A percentile compares a stretch with the other conserved stretches of the same genome.
Evolutionary conservation across 2,888 invertebrate genomes (phyloP).

Genomic region (Pyrgus malvae): DNA sequence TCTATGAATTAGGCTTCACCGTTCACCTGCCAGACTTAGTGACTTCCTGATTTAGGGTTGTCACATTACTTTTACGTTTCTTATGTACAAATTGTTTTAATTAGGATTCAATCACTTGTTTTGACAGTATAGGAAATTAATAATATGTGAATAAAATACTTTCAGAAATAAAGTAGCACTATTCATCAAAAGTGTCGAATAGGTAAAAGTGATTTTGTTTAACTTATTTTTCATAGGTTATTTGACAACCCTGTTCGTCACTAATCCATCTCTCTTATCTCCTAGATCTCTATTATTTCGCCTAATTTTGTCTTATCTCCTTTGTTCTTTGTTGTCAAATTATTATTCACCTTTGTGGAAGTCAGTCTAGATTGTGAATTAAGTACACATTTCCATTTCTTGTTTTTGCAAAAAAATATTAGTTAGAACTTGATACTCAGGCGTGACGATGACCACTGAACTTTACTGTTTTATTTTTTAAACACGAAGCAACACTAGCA

Average conservation of each 20-base stretch:
- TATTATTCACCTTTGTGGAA: constrained; percentile 7
- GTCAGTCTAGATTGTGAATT: constrained; percentile 11
- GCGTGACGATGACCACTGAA: not conserved
- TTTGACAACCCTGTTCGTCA: constrained; percentile 11
- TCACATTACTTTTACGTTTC: too few relatives aligned
- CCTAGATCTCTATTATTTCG: constrained; percentile 14
- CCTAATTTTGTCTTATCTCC: constrained; percentile 14
- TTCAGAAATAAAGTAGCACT: too few relatives aligned
- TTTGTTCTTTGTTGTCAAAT: constrained; percentile 16
- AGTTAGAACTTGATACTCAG: not conserved
- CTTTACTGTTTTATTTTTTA: not conserved
- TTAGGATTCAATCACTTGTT: too few relatives aligned
- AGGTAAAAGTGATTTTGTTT: too few relatives aligned
- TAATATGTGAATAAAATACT: too few relatives aligned
- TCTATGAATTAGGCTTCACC: not conserved
- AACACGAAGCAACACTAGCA: too few relatives aligned
- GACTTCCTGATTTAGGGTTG: not conserved
- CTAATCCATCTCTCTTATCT: constrained; percentile 19
- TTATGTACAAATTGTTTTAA: too few relatives aligned
- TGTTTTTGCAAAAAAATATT: constrained; percentile 7
- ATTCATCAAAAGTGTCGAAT: too few relatives aligned
- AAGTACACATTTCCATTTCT: constrained; percentile 9
- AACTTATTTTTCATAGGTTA: too few relatives aligned
- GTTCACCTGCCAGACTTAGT: too few relatives aligned
- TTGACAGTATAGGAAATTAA: too few relatives aligned